Evolutionary conservation across 1,140 invertebrate genomes (phyloP).

Genomic region (Mamestra configurata): DNA sequence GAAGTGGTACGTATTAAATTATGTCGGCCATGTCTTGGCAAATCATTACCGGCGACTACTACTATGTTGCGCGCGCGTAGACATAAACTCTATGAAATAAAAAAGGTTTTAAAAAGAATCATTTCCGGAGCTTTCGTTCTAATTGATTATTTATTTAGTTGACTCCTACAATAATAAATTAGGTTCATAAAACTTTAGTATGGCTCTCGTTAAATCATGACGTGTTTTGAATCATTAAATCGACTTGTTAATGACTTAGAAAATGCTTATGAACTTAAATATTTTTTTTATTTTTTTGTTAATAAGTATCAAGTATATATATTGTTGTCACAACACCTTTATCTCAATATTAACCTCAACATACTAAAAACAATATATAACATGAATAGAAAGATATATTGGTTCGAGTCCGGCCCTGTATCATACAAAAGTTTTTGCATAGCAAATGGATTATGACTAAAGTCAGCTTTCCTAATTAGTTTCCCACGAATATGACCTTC

Average conservation of each 20-base stretch:
- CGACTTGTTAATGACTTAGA: conserved; percentile 30
- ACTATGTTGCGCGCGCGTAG: conserved; percentile 56
- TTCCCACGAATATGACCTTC: conserved; percentile 49
- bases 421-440: conserved; percentile 12
- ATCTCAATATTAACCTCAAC: conserved; percentile 26
- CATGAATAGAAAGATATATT: conserved; percentile 12
- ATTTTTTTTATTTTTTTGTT: not conserved
- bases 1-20: conserved; percentile 81
- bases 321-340: not conserved
- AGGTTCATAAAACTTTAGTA: conserved; percentile 67
- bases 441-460: conserved; percentile 38
- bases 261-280: not conserved
- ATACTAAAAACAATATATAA: not conserved
- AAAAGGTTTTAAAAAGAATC: conserved; percentile 65
- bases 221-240: conserved; percentile 61
- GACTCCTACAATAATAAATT: conserved; percentile 62
- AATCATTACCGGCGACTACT: conserved; percentile 73
- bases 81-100: conserved; percentile 56
- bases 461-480: conserved; percentile 28
- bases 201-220: conserved; percentile 59
- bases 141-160: conserved; percentile 71
- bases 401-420: conserved; percentile 1
- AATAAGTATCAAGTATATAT: conserved; percentile 19
- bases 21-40: conserved; percentile 72
- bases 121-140: conserved; percentile 73